Conservation (phyloP, 23 tunicate genomes). For the Clavelina lepadiformis region DNA sequence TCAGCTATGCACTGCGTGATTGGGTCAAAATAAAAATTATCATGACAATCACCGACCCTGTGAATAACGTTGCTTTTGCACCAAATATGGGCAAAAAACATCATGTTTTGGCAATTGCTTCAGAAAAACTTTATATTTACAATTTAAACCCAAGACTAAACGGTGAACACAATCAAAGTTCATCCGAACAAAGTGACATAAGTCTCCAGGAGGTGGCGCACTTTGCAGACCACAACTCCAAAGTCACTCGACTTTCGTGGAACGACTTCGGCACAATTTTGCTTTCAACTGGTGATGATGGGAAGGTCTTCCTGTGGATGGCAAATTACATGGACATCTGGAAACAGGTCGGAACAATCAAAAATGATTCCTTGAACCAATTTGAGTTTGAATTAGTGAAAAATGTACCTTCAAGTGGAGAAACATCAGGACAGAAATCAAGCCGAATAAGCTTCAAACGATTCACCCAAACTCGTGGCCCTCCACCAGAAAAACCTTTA, state of each 20-base stretch:
- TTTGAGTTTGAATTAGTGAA: too few species aligned
- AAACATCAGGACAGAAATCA: too few species aligned
- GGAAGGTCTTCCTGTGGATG: slow-evolving; percentile 78
- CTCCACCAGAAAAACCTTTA: slow-evolving; percentile 3
- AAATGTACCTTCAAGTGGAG: too few species aligned
- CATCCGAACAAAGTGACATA: slow-evolving; percentile 3
- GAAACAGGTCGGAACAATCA: slow-evolving; percentile 43
- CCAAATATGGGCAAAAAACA: slow-evolving; percentile 62
- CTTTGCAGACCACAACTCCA: slow-evolving; percentile 23
- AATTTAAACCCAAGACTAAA: too few species aligned
- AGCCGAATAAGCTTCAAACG: slow-evolving; percentile 26
- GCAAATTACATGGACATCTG: slow-evolving; percentile 51
- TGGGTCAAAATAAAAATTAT: slow-evolving; percentile 65
- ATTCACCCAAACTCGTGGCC: slow-evolving; percentile 10
- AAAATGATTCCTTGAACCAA: too few species aligned
- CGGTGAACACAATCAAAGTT: too few species aligned
- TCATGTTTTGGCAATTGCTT: slow-evolving; percentile 76
- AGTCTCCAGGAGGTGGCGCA: slow-evolving; percentile 25
- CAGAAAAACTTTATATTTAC: slow-evolving; percentile 61
- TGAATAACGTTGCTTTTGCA: slow-evolving; percentile 66
- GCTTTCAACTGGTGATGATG: slow-evolving; percentile 80
- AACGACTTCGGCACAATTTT: slow-evolving; percentile 72
- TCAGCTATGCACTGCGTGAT: slow-evolving; percentile 70
- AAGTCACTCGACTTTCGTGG: slow-evolving; percentile 67
- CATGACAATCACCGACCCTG: slow-evolving; percentile 68